Conservation (phyloP, 1,140 invertebrate species). For the Sarcophaga peregrina region DNA sequence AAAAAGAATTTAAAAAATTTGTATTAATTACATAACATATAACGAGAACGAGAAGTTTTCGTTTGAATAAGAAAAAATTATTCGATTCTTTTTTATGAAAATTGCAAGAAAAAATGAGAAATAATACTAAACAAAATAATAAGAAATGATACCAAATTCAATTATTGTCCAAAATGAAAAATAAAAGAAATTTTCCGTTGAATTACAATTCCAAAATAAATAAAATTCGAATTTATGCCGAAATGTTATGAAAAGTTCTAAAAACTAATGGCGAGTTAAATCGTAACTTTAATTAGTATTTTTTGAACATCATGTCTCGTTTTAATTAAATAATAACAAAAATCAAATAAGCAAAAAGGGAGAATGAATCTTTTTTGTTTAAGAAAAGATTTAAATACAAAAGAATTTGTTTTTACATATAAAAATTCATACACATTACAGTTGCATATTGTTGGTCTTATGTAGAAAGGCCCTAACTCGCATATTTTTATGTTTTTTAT, state of each 20-base stretch:
- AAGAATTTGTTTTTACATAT: background rate
- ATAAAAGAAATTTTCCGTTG: no score
- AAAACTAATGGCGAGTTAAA: background rate
- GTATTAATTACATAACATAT: background rate
- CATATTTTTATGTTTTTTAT: no score
- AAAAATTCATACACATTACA: background rate
- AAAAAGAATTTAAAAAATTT: background rate
- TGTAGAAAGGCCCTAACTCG: no score
- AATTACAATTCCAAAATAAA: no score
- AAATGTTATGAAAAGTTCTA: background rate
- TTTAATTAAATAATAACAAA: no score
- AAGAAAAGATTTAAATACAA: constrained; percentile 4
- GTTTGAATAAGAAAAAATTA: background rate
- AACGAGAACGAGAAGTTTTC: background rate
- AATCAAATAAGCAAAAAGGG: background rate
- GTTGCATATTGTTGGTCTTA: no score
- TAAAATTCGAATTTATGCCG: no score
- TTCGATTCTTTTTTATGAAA: background rate
- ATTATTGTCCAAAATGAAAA: background rate
- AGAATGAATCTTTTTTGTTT: background rate
- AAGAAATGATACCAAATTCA: background rate
- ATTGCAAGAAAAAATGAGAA: background rate
- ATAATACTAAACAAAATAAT: background rate
- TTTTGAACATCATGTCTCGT: no score
- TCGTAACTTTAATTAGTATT: no score